Evolutionary conservation across 1,140 invertebrate species (phyloP), one percentile per base, ranked within the genome.

Genomic region (Adelges cooleyi): DNA sequence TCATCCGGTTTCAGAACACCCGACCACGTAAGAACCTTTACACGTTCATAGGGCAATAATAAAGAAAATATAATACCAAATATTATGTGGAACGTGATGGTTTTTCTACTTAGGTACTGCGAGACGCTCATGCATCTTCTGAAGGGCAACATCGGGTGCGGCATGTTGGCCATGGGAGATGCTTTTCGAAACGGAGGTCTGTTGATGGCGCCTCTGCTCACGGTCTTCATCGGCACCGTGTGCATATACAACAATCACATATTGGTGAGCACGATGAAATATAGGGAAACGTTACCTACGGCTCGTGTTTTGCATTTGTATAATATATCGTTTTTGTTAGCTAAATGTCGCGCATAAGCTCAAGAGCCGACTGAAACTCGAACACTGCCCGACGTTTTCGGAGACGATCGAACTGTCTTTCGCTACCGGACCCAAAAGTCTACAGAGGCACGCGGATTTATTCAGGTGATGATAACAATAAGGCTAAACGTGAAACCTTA

Each of bases 91-190:
- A n/a, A n/a, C n/a, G n/a, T n/a, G n/a, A n/a, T n/a, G n/a, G n/a
- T n/a, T n/a, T n/a, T n/a, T n/a, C n/a, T n/a, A 6, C 29, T 11
- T 72, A 87, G 85, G n/a, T 89, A 90, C 70, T 71, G 83, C 73
- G 87, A 91, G 70, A 91, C 90, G 1, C 77, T 92, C 46, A 85
- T 92, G 71, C 89, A 92, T 74, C 74, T 92, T 68, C 79, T 92
- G 38, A 92, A 93, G 72, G 90, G 88, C 10, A 93, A 91, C 59
- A 77, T 95, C 51, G 92, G 92, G 1, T 91, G 90, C 6, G 92
- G 92, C 3, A 90, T 95, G 49, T 78, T 95, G 54, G 90, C 92
- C 20, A 92, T 95, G 88, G 91, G 91, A 1, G 78, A 88, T 75
- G 91, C 92, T 17, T 89, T 93, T 69, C 81, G 83, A 56, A 86